Conservation (phyloP, 2,888 invertebrate species). For the Lottia scabra region DNA sequence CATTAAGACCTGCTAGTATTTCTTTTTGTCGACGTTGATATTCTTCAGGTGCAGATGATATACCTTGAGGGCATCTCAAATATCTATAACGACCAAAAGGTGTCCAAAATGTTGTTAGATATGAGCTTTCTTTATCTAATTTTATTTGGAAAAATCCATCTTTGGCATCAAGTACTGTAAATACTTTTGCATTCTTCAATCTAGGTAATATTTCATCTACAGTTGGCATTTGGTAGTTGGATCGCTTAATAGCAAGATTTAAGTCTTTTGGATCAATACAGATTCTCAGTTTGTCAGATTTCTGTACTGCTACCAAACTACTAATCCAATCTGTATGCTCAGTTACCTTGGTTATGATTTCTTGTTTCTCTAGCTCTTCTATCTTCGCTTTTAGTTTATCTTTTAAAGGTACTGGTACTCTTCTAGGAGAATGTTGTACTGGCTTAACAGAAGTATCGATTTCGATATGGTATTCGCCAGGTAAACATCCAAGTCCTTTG, state of each 20-base stretch:
- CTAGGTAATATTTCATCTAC: slow-evolving; percentile 30
- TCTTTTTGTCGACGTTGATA: not conserved
- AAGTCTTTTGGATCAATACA: slow-evolving; percentile 27
- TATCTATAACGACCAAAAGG: slow-evolving; percentile 34
- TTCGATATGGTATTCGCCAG: slow-evolving; percentile 27
- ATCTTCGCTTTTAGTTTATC: slow-evolving; percentile 24
- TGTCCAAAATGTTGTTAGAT: slow-evolving; percentile 31
- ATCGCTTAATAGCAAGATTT: slow-evolving; percentile 31
- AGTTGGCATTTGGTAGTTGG: slow-evolving; percentile 22
- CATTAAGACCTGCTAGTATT: slow-evolving; percentile 5
- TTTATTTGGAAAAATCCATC: slow-evolving; percentile 35
- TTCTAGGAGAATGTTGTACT: slow-evolving; percentile 27
- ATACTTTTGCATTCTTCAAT: slow-evolving; percentile 28
- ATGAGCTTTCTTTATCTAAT: slow-evolving; percentile 25
- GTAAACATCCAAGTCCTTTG: slow-evolving; percentile 29
- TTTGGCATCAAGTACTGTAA: slow-evolving; percentile 34
- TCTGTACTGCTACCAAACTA: no score
- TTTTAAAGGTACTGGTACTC: slow-evolving; percentile 29
- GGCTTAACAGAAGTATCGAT: slow-evolving; percentile 18
- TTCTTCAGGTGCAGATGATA: slow-evolving; percentile 24
- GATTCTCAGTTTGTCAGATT: slow-evolving; percentile 11
- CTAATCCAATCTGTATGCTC: no score
- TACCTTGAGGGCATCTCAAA: slow-evolving; percentile 18
- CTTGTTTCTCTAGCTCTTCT: slow-evolving; percentile 17
- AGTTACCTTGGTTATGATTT: slow-evolving; percentile 16